Percentiles rank a stretch among this genome's conserved stretches.
phyloP scores from a whole-genome alignment of 2,888 invertebrate species.

The Dyspetes luteomarginatus region DNA sequence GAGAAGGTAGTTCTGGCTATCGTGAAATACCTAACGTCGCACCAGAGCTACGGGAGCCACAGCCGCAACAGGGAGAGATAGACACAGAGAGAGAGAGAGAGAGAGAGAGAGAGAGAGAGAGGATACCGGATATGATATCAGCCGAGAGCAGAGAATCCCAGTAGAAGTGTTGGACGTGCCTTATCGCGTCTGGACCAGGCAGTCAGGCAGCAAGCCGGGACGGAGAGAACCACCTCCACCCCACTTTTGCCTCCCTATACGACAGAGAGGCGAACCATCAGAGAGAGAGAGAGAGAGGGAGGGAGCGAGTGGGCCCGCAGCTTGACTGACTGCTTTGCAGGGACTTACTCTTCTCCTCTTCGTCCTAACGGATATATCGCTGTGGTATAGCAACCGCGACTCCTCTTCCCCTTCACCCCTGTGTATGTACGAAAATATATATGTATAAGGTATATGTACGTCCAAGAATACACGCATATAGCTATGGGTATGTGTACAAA shows the following conservation, averaged over 20 bases:
- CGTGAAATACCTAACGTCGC: constrained; percentile 74
- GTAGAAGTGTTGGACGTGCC: constrained; percentile 82
- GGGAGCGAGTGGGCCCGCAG: constrained; percentile 63
- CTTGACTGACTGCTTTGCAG: constrained; percentile 75
- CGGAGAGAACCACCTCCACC: constrained; percentile 54
- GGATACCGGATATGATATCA: constrained; percentile 80
- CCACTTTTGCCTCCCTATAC: constrained; percentile 23
- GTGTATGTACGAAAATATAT: constrained; percentile 12
- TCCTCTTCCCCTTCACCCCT: constrained; percentile 5
- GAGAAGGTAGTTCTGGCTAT: constrained; percentile 69
- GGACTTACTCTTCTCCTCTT: constrained; percentile 68
- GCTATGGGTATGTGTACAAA: not conserved
- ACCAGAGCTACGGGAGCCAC: constrained; percentile 51
- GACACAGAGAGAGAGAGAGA: constrained; percentile 15
- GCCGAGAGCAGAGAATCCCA: constrained; percentile 79
- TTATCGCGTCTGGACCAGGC: constrained; percentile 82
- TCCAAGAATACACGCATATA: not conserved
- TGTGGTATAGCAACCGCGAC: constrained; percentile 57
- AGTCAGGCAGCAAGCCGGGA: constrained; percentile 69
- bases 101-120: constrained; percentile 59
- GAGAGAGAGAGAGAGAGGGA: not conserved
- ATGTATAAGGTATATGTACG: not conserved
- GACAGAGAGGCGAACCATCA: constrained; percentile 33
- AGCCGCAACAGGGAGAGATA: constrained; percentile 51
- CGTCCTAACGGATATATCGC: constrained; percentile 65